Percentiles rank a stretch among this genome's conserved stretches.
Conservation (phyloP, 2,113 vertebrate species). For the Forbesichthys agassizii region DNA sequence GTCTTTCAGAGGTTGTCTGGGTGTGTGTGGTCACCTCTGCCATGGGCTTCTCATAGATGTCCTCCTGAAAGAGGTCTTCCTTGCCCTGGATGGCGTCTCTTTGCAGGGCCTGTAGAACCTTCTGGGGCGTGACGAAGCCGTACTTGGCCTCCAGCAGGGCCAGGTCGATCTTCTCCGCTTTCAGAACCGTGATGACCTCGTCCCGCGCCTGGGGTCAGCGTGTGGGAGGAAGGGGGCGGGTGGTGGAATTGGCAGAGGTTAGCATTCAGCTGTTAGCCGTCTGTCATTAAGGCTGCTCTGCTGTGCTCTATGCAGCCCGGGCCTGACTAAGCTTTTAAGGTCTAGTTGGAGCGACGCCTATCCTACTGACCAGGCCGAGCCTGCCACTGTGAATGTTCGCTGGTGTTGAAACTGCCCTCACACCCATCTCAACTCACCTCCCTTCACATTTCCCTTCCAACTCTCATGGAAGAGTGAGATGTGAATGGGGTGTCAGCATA, state of each 20-base stretch:
- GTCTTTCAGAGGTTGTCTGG: no score
- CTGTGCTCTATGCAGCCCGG: no score
- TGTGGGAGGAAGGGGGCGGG: not conserved
- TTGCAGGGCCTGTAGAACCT: slow-evolving; percentile 92
- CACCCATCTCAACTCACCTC: no score
- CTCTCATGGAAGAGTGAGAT: no score
- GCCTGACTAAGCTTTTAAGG: no score
- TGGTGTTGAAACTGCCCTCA: no score
- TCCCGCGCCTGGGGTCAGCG: slow-evolving; percentile 84
- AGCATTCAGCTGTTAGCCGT: slow-evolving; percentile 37
- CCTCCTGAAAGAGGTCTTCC: slow-evolving; percentile 80
- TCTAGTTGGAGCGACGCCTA: no score
- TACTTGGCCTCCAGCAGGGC: slow-evolving; percentile 93
- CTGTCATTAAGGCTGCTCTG: slow-evolving; percentile 23
- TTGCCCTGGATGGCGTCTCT: slow-evolving; percentile 90
- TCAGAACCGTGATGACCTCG: slow-evolving; percentile 95
- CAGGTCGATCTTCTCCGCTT: slow-evolving; percentile 93
- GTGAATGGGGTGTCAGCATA: no score
- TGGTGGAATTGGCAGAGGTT: not conserved
- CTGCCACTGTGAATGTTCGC: no score
- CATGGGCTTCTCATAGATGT: slow-evolving; percentile 95
- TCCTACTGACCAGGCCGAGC: no score
- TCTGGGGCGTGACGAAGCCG: slow-evolving; percentile 91
- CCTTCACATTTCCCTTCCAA: no score
- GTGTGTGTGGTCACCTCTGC: slow-evolving; percentile 80